A percentile compares a stretch with the other conserved stretches of the same genome.
phyloP scores from a whole-genome alignment of 1,140 invertebrate species.

The Drosophila teissieri region DNA sequence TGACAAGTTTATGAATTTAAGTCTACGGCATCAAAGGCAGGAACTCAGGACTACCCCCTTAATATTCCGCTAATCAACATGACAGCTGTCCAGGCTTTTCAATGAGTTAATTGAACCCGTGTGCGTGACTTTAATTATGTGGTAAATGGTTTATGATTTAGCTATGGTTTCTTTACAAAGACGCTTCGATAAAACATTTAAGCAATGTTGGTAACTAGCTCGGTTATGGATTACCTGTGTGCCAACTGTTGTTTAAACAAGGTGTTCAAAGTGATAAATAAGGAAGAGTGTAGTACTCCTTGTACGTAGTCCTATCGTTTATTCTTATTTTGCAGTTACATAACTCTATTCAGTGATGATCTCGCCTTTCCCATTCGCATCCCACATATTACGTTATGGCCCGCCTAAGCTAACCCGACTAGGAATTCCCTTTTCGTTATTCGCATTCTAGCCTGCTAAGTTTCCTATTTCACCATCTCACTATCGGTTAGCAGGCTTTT shows the following conservation, averaged over 20 bases:
- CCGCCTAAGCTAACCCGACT: constrained; percentile 10
- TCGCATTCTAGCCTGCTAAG: constrained; percentile 23
- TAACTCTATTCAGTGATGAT: constrained; percentile 17
- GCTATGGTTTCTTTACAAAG: constrained; percentile 8
- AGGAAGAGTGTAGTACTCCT: neutral
- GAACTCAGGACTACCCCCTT: constrained; percentile 28
- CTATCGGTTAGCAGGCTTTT: constrained; percentile 13
- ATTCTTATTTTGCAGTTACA: constrained; percentile 16
- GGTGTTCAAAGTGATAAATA: too few relatives aligned
- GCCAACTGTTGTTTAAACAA: too few relatives aligned
- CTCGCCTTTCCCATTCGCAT: constrained; percentile 18
- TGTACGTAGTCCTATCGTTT: neutral
- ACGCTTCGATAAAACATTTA: neutral
- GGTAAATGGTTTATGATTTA: too few relatives aligned
- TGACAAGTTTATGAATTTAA: constrained; percentile 14
- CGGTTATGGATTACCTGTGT: neutral
- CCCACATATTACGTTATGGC: constrained; percentile 28
- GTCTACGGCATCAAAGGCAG: neutral
- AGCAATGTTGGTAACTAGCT: neutral
- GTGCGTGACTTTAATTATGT: constrained; percentile 59
- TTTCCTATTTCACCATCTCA: constrained; percentile 33
- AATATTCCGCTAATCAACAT: constrained; percentile 42
- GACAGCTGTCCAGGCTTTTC: constrained; percentile 42
- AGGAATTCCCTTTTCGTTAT: constrained; percentile 34
- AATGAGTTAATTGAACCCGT: constrained; percentile 71